A percentile compares a stretch with the other conserved stretches of the same genome.
Evolutionary conservation across 2,888 invertebrate species (phyloP).

Genomic region (Carpatolechia fugitivella): DNA sequence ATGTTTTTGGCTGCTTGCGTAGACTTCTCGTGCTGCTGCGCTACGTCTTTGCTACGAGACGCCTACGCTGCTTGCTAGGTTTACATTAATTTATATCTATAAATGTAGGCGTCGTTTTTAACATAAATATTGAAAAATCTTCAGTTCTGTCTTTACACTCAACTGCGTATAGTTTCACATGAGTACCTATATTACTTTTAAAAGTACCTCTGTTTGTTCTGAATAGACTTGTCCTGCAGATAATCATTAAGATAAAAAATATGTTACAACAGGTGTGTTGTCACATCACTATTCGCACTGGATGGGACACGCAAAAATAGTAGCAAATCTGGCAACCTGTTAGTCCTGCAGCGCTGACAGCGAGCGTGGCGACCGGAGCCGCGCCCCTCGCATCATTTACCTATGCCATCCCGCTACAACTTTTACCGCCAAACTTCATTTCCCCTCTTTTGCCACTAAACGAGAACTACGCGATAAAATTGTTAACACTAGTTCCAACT

Average conservation of each 20-base stretch:
- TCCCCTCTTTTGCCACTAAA: slow-evolving; percentile 25
- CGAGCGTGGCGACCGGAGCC: slow-evolving; percentile 21
- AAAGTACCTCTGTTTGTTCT: no score
- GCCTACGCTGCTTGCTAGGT: no score
- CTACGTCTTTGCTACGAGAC: no score
- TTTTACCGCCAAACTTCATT: slow-evolving; percentile 48
- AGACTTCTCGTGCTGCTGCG: no score
- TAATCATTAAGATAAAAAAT: slow-evolving; percentile 11
- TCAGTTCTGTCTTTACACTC: no score
- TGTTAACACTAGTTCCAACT: slow-evolving; percentile 41
- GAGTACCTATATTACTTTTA: no score
- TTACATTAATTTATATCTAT: no score
- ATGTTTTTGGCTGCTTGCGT: no score
- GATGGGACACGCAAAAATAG: slow-evolving; percentile 72
- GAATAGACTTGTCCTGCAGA: neutral
- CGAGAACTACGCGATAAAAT: slow-evolving; percentile 31
- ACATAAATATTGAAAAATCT: no score
- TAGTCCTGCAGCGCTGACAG: slow-evolving; percentile 46
- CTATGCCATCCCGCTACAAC: slow-evolving; percentile 38
- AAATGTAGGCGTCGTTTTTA: no score
- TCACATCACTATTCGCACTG: slow-evolving; percentile 55
- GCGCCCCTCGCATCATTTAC: slow-evolving; percentile 24
- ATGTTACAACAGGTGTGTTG: slow-evolving; percentile 52
- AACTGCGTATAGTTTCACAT: no score
- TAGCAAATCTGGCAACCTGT: slow-evolving; percentile 75